Conservation (phyloP, 2,113 vertebrate species). For the Dinomys branickii region DNA sequence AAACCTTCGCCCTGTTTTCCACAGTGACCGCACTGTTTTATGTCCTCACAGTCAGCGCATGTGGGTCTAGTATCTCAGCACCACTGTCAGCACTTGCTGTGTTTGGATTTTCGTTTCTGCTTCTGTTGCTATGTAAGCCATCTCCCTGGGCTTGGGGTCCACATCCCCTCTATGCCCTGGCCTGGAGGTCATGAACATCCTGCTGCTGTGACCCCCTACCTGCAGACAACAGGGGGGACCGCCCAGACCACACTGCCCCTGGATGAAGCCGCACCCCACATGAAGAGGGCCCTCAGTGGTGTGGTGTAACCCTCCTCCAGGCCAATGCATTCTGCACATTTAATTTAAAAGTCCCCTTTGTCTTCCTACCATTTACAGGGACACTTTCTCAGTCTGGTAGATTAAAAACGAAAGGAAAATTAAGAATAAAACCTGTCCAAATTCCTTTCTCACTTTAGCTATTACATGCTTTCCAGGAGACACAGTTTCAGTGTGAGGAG, state of each 20-base stretch:
- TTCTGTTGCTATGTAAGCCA: not conserved
- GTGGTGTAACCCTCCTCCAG: not conserved
- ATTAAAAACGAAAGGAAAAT: not conserved
- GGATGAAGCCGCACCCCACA: not conserved
- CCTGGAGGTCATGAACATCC: not conserved
- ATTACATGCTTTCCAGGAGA: too few relatives aligned
- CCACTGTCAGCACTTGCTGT: too few relatives aligned
- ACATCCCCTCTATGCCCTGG: rapidly evolving
- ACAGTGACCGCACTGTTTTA: too few relatives aligned
- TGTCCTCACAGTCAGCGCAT: too few relatives aligned
- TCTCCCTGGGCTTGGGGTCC: rapidly evolving
- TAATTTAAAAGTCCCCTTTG: too few relatives aligned
- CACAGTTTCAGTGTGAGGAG: not conserved
- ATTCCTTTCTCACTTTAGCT: rapidly evolving
- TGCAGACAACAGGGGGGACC: rapidly evolving
- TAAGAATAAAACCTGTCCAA: too few relatives aligned
- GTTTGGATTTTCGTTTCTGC: too few relatives aligned
- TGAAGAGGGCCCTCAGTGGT: not conserved
- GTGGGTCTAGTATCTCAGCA: too few relatives aligned
- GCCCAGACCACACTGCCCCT: not conserved
- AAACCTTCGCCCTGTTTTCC: too few relatives aligned
- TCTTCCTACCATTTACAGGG: rapidly evolving
- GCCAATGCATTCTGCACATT: rapidly evolving
- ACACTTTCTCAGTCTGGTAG: not conserved
- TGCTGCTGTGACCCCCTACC: not conserved